Evolutionary conservation across 35 echinoderm and acorn worm genomes (phyloP).

Genomic region (Heliocidaris tuberculata): DNA sequence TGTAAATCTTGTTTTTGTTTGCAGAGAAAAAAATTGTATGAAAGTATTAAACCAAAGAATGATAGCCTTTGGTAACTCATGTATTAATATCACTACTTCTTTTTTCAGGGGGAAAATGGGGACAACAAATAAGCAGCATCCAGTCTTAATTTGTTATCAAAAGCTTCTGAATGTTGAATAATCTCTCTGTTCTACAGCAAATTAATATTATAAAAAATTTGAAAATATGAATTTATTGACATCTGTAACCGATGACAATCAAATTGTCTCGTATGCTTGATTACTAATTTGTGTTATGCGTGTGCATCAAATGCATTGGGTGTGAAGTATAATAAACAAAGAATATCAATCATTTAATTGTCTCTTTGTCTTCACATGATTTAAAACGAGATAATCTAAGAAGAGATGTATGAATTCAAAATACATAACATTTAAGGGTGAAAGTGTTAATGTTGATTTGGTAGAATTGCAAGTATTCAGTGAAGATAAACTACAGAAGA

Average conservation of each 20-base stretch:
- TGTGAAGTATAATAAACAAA: not conserved
- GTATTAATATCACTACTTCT: not conserved
- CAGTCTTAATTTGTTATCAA: not conserved
- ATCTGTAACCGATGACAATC: not conserved
- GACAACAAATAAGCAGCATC: not conserved
- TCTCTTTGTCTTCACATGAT: not conserved
- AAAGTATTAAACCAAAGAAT: not conserved
- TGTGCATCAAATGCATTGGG: not conserved
- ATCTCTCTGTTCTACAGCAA: not conserved
- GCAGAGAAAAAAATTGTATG: not conserved
- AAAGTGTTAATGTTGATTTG: too few species aligned
- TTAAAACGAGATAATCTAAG: too few species aligned
- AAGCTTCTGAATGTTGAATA: not conserved
- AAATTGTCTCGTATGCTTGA: not conserved
- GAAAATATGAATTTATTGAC: not conserved
- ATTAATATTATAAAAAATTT: not conserved
- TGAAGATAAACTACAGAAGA: too few species aligned
- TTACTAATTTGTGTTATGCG: not conserved
- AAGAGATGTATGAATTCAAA: too few species aligned
- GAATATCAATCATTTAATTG: not conserved
- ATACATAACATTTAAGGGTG: too few species aligned
- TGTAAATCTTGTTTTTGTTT: not conserved
- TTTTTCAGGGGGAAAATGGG: too few species aligned
- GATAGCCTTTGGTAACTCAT: not conserved
- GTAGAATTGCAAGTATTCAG: too few species aligned